Evolutionary conservation across 2,113 vertebrate species (phyloP), one percentile per base, ranked within the genome.

Genomic region (Xiphias gladius): DNA sequence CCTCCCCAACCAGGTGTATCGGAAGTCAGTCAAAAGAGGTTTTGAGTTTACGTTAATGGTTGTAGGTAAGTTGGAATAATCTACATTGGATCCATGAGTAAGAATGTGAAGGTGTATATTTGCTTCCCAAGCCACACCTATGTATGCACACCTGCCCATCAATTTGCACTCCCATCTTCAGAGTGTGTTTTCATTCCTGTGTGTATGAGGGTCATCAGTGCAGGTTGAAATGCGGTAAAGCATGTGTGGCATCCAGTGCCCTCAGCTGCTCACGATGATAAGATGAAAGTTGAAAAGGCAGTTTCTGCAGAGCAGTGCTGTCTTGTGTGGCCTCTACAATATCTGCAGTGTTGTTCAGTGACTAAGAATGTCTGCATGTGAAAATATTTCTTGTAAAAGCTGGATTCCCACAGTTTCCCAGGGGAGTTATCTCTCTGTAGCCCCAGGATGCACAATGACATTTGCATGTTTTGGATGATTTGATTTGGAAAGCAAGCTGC

Each of bases 31-130:
- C 48, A 96, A 96, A 92, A 91, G 95, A 77, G 95, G 96, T 13
- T 96, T 96, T 1, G 96, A 96, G 80, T 96, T 96, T 39, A 96
- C 95, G 0, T 90, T 96, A 72, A 96, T 96, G 96, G 95, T 96
- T 64, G 96, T 96, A 9, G 96, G 95, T 96, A 89, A 96, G 96
- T 95, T 22, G 30, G 48, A 76, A 66, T 76, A 16, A 7, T 69
- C 30, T 17, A 3, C 28, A 52, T 32, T 32, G 28, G 24, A 24
- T 20, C 19, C 19, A 22, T 52, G 50, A 52, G 7, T 10, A 19
- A 28, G 35, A 12, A 3, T 22, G 2, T 41, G 54, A 1, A 8
- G 41, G 43, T 68, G 20, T 77, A 24, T 24, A 4, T 71, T 22
- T 80, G 52, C 41, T 39, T 58, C 14, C 20, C 52, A 19, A 10